Conservation (phyloP, 37 sponge, comb jelly and placozoan species). For the Lycopodina hypogea region DNA sequence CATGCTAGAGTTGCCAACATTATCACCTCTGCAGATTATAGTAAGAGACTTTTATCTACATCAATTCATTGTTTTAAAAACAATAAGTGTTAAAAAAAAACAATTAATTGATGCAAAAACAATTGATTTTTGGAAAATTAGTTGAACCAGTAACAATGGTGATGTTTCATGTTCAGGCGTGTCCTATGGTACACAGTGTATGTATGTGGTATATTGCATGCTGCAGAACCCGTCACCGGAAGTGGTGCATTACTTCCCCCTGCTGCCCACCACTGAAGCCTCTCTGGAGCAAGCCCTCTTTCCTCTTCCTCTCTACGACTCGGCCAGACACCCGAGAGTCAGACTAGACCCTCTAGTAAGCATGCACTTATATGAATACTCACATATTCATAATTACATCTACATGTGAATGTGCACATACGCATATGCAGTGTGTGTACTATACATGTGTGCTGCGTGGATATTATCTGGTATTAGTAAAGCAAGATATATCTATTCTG, state of each 20-base stretch:
- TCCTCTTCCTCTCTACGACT: constrained; percentile 28
- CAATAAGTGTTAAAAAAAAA: too few relatives aligned
- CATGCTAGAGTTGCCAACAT: too few relatives aligned
- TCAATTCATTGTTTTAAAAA: too few relatives aligned
- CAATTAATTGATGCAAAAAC: too few relatives aligned
- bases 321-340: constrained; percentile 27
- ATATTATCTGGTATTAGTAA: background rate
- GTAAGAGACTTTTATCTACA: too few relatives aligned
- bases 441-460: background rate
- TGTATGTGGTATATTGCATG: background rate
- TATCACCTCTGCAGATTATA: too few relatives aligned
- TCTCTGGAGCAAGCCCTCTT: constrained; percentile 42
- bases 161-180: too few relatives aligned
- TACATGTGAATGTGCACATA: background rate
- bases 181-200: too few relatives aligned
- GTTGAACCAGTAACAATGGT: too few relatives aligned
- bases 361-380: background rate
- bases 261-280: constrained; percentile 43
- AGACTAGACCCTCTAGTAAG: constrained; percentile 44
- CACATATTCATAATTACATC: background rate
- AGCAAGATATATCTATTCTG: too few relatives aligned
- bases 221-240: constrained; percentile 47
- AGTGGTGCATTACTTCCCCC: constrained; percentile 8
- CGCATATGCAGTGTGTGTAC: background rate
- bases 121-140: too few relatives aligned